Evolutionary conservation across 2,888 invertebrate genomes (phyloP), one percentile per base, ranked within the genome.

Genomic region (Lordiphosa fenestrarum): DNA sequence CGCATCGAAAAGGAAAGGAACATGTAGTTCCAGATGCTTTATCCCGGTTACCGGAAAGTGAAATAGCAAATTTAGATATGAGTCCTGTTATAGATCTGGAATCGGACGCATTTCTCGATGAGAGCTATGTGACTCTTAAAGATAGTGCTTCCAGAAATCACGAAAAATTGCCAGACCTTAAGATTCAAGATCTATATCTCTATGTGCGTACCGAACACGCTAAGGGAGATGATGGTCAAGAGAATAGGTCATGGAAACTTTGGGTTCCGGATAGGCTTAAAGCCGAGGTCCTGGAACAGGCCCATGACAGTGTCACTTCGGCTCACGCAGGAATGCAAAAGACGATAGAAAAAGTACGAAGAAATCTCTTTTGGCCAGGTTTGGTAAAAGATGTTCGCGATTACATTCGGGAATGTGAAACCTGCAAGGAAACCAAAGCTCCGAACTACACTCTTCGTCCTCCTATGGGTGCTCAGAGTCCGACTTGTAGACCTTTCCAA

Each of bases 321-420:
- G 42, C 56, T n/a, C 56, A 61, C 4, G 37, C 15, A 5, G 58
- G 53, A 2, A 51, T 51, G 51, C 50, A 53, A n/a, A 63, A 63
- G 23, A 50, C 53, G 1, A 46, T 58, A 4, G 41, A 50, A 6
- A 46, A 36, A 37, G 5, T 53, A 2, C 36, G 50, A 7, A 6
- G 49, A 13, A 33, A 51, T 36, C 19, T 60, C 4, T 55, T 54
- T 21, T 64, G 54, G 51, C 51, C 60, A 19, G 63, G 48, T 0
- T 37, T 61, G 6, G 48, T 40, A 3, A 52, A 40, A 12, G 52
- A 52, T 37, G 37, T 47, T 2, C 41, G 38, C 13, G 7, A 44
- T 19, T 52, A 47, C 19, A 40, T 44, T 23, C 42, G 42, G 7
- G 5, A 25, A 12, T 48, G 59, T 15, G 42, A 47, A 1, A 12